Evolutionary conservation across 2,113 vertebrate genomes (phyloP).

Genomic region (Gallinago jamesoni): DNA sequence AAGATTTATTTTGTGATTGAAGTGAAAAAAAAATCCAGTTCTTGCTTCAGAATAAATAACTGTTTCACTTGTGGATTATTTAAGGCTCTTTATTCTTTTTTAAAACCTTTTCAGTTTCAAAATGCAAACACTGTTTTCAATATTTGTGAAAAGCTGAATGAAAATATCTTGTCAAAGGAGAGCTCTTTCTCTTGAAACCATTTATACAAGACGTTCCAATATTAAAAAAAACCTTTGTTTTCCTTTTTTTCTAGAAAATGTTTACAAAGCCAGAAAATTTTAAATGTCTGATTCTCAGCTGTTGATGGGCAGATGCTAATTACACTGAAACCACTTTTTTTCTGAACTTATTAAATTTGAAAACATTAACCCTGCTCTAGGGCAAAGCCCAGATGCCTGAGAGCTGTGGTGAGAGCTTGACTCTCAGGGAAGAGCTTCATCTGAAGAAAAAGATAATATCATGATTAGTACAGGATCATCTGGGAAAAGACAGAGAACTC

Average conservation of each 20-base stretch:
- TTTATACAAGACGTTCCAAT: neutral
- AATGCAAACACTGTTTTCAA: neutral
- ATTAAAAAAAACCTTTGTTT: neutral
- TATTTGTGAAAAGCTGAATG: neutral
- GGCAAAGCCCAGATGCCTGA: neutral
- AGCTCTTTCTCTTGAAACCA: neutral
- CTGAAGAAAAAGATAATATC: neutral
- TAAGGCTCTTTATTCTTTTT: neutral
- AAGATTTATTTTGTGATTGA: neutral
- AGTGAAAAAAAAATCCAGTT: neutral
- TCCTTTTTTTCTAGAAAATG: neutral
- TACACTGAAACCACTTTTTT: neutral
- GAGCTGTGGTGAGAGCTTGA: neutral
- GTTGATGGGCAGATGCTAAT: neutral
- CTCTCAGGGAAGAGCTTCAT: neutral
- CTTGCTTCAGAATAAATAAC: neutral
- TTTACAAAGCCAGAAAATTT: neutral
- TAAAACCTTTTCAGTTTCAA: neutral
- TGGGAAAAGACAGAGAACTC: slow-evolving; percentile 19
- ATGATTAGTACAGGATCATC: neutral
- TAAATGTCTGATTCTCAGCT: neutral
- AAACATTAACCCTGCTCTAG: neutral
- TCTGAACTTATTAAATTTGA: neutral
- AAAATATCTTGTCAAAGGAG: neutral
- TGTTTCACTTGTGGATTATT: neutral